phyloP scores from a whole-genome alignment of 37 sponge, comb jelly and placozoan species.

The Dysidea cf. avara region DNA sequence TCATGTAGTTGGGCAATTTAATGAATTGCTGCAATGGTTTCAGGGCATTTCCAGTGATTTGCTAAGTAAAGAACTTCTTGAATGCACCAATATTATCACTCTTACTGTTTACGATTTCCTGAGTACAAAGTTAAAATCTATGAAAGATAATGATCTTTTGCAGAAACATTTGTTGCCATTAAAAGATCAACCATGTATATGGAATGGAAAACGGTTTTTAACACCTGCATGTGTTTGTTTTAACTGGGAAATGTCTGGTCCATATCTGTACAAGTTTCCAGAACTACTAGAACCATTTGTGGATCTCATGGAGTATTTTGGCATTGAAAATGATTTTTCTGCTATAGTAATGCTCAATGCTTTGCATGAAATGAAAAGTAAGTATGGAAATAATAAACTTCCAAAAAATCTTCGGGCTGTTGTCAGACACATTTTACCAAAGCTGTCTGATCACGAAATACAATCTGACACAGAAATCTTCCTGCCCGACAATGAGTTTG shows the following conservation, averaged over 20 bases:
- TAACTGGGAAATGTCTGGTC: slow-evolving; percentile 22
- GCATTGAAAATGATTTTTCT: slow-evolving; percentile 8
- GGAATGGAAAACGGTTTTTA: slow-evolving; percentile 44
- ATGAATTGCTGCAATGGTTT: no score
- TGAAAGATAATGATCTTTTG: no score
- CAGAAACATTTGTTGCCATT: slow-evolving; percentile 1
- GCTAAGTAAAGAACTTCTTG: no score
- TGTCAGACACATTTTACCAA: background rate
- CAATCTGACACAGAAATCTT: no score
- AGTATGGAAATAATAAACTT: slow-evolving; percentile 13
- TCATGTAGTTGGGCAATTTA: no score
- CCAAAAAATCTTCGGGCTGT: background rate
- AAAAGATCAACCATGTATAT: slow-evolving; percentile 2
- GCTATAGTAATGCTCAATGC: background rate
- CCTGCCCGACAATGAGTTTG: slow-evolving; percentile 33
- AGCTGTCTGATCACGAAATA: background rate
- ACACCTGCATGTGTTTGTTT: slow-evolving; percentile 1
- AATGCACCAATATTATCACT: no score
- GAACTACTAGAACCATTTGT: background rate
- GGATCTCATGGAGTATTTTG: background rate
- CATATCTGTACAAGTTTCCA: slow-evolving; percentile 25
- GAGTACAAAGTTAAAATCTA: no score
- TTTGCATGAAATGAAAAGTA: background rate
- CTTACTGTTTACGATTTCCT: no score
- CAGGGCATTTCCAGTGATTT: no score